Base-by-base conservation (phyloP, 2,113 vertebrate genomes). In the Strix aluco region DNA sequence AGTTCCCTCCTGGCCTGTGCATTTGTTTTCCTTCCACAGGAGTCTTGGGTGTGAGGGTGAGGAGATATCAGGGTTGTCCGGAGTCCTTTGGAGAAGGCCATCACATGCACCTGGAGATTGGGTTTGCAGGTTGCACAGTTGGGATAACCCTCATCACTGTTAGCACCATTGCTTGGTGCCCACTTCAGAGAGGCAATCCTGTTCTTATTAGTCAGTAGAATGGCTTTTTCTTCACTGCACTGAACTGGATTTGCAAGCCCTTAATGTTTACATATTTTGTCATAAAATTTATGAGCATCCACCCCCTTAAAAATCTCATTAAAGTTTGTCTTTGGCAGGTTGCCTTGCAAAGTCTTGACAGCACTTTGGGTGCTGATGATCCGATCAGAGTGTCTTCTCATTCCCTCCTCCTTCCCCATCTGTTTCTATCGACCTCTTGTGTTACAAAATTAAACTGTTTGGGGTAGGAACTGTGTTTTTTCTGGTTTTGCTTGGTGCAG, bases 391-490 rank as follows among this genome's bases (percentile, higher is more conserved):
- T 29, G 40, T 93, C 61, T 86, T 94, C 93, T 94, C 62, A n/a
- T 95, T 96, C 62, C 92, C 96, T 96, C 93, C 95, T 96, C 85
- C 96, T 96, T 95, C 74, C 71, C 96, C 96, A 96, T 96, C 94
- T 95, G 96, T 83, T 93, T 86, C 51, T 81, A 93, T 86, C 96
- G 72, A 94, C 85, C 82, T 93, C 92, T 94, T 59, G 81, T 49
- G 25, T 90, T 85, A 94, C 81, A 91, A 73, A 95, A 97, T 93
- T 93, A 96, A 82, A 58, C 81, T 38, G 11, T 47, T 94, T 74
- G 70, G 87, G 65, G 81, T 81, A 73, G 83, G 93, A 88, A 46
- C 32, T 38, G 13, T 2, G 17, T 17, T 46, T 47, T 91, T 71
- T 74, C 66, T 82, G 44, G 8, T 58, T 77, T 40, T 47, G 30